Percentiles rank a stretch among this genome's conserved stretches.
Conservation (phyloP, 2,888 invertebrate species). For the Nebria salina region DNA sequence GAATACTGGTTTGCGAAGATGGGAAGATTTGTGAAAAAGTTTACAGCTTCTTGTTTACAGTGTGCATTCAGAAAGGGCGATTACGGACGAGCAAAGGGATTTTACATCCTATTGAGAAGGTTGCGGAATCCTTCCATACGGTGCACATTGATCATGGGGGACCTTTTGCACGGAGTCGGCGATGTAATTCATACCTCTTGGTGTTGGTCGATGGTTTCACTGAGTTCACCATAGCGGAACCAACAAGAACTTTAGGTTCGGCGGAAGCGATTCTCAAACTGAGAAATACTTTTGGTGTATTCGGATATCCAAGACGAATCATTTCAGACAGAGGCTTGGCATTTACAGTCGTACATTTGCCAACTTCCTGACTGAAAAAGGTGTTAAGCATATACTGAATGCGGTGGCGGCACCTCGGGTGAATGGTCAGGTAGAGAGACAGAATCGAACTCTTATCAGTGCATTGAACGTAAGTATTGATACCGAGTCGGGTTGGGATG, state of each 20-base stretch:
- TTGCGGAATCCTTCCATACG: slow-evolving; percentile 32
- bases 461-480: too few species aligned
- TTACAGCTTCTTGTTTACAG: slow-evolving; percentile 54
- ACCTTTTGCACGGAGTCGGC: slow-evolving; percentile 47
- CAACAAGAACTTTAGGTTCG: too few species aligned
- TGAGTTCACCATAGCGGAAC: slow-evolving; percentile 33
- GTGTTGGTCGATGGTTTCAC: slow-evolving; percentile 50
- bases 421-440: too few species aligned
- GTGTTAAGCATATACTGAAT: slow-evolving; percentile 48
- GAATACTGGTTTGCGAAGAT: slow-evolving; percentile 52
- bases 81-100: slow-evolving; percentile 48
- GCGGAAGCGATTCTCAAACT: not conserved
- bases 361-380: slow-evolving; percentile 43
- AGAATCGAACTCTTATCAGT: too few species aligned
- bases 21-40: slow-evolving; percentile 51
- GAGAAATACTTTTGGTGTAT: slow-evolving; percentile 38
- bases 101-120: too few species aligned
- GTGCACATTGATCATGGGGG: slow-evolving; percentile 51
- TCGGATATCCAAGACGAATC: slow-evolving; percentile 48
- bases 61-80: slow-evolving; percentile 55
- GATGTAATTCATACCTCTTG: slow-evolving; percentile 48
- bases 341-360: slow-evolving; percentile 47
- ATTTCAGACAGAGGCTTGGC: slow-evolving; percentile 50
- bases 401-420: slow-evolving; percentile 49
- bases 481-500: too few species aligned